Base-by-base conservation (phyloP, 2,797 vertebrate genomes). In the Spinibarbus caldwelli region DNA sequence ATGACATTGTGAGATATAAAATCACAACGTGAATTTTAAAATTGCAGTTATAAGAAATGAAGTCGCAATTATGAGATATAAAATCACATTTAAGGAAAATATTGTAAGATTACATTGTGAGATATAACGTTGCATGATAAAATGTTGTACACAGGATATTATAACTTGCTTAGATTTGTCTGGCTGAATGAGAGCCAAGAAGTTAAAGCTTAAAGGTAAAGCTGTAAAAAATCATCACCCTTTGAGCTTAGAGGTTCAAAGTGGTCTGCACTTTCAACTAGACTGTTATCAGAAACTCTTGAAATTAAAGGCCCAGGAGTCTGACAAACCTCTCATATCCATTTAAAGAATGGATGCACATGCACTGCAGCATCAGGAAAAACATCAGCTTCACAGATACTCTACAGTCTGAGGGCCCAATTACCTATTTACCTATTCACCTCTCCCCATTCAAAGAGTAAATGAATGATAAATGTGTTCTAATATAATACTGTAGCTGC, bases 401-500 rank as follows among this genome's bases (percentile, higher is more conserved):
- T 71, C 11, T n/a, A 21, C n/a, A 45, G 70, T 62, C 47, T 47
- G 2, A 72, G 17, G 36, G n/a, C 14, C 41, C 47, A 75, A 66
- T 75, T 75, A 64, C 70, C 54, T n/a, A 34, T 45, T 62, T 75
- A 73, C 38, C 67, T 23, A 62, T 83, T 83, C 54, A 73, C n/a
- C 54, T 62, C 70, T 64, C 12, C 17, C n/a, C 29, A 82, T 45
- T 82, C 38, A 75, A 79, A 73, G 47, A 64, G 29, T 75, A 47
- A 83, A 36, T 83, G 0, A 66, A 75, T 64, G 43, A 64, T 41
- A 73, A 83, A 76, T 76, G 38, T 47, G 41, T 49, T 73, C 66
- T 72, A 72, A 82, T 80, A 45, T 82, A 23, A 71, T 21, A 72
- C 49, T 14, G 79, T 82, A 54, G 41, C 81, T 47, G 49, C 41